Evolutionary conservation across 2,797 vertebrate genomes (phyloP).

Genomic region (Helostoma temminkii): DNA sequence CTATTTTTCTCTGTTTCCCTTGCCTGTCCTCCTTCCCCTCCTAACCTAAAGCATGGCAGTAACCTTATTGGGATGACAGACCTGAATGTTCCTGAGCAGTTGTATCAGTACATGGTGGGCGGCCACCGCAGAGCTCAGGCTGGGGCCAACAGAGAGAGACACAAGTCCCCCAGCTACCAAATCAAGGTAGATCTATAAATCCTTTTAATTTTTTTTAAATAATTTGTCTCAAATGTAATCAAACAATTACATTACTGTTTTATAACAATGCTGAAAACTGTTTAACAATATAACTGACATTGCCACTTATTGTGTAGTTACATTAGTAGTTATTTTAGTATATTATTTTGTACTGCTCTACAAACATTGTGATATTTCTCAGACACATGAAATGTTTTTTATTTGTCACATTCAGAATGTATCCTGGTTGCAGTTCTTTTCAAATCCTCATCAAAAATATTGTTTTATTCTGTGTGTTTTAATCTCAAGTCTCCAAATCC

Average conservation of each 20-base stretch:
- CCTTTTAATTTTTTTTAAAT: not conserved
- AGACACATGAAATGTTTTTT: too few species aligned
- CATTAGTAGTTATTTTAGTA: too few species aligned
- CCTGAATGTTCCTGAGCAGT: conserved; percentile 97
- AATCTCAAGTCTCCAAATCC: too few species aligned
- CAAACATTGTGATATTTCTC: too few species aligned
- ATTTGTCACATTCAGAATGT: too few species aligned
- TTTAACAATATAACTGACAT: too few species aligned
- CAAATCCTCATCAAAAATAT: too few species aligned
- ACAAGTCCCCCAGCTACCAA: conserved; percentile 98
- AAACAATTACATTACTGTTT: not conserved
- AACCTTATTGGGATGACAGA: conserved; percentile 98
- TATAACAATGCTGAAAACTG: not conserved
- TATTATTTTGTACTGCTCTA: too few species aligned
- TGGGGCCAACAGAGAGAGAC: conserved; percentile 93
- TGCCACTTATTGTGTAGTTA: too few species aligned
- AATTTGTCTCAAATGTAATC: not conserved
- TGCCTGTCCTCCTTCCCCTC: not conserved
- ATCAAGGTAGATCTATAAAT: conserved; percentile 88
- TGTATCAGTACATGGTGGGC: conserved; percentile 99
- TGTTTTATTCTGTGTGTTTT: too few species aligned
- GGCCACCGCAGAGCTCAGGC: conserved; percentile 93
- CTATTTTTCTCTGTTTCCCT: not conserved
- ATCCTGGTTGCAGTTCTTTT: too few species aligned
- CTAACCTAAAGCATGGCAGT: conserved; percentile 90